Evolutionary conservation across 2,113 vertebrate species (phyloP).

Genomic region (Colistium nudipinnis): DNA sequence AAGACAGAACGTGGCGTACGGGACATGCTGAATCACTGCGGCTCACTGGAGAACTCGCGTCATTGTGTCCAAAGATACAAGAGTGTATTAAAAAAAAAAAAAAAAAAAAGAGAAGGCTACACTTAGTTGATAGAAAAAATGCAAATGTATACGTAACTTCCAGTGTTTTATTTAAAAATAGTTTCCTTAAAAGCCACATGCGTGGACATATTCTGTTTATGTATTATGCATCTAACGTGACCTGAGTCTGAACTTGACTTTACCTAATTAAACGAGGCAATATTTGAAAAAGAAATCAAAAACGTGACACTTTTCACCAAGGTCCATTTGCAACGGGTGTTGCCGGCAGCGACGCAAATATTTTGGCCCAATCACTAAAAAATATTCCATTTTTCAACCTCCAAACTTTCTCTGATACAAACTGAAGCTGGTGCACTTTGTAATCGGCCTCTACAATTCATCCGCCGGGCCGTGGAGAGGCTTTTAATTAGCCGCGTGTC

Average conservation of each 20-base stretch:
- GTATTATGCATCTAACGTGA: conserved; percentile 9
- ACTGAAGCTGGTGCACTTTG: too few species aligned
- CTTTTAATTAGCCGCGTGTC: too few species aligned
- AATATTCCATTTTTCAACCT: background rate
- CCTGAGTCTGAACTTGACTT: background rate
- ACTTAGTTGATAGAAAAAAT: too few species aligned
- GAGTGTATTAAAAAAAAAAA: background rate
- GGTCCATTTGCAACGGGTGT: conserved; percentile 1
- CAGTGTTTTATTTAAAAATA: too few species aligned
- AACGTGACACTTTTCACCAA: background rate
- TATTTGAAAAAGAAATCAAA: too few species aligned
- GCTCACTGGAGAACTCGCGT: background rate
- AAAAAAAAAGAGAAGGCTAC: background rate
- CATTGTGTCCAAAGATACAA: background rate
- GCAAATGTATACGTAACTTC: too few species aligned
- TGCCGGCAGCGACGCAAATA: too few species aligned
- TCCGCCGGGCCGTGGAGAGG: too few species aligned
- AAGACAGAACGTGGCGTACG: too few species aligned
- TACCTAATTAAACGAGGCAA: conserved; percentile 11
- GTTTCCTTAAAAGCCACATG: background rate
- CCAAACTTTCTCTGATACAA: background rate
- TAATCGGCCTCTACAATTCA: background rate
- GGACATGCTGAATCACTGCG: fast-evolving
- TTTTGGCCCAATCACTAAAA: too few species aligned
- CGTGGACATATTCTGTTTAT: background rate